phyloP scores from a whole-genome alignment of 2,113 vertebrate genomes.

The Holacanthus passer region DNA sequence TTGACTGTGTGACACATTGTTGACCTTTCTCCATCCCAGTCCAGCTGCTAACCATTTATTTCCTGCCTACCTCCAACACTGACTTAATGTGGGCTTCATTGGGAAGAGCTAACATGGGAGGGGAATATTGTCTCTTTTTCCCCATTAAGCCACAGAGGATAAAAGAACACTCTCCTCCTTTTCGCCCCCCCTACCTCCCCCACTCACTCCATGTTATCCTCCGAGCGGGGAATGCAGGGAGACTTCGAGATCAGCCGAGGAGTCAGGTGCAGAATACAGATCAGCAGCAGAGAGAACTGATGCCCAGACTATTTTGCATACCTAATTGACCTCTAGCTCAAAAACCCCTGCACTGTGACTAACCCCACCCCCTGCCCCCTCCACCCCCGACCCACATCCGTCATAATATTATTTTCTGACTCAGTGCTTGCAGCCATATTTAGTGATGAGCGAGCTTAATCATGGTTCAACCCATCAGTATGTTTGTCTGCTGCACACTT shows the following conservation, averaged over 20 bases:
- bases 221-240: constrained; percentile 61
- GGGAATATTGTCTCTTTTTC: constrained; percentile 71
- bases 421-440: constrained; percentile 45
- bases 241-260: constrained; percentile 66
- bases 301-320: constrained; percentile 73
- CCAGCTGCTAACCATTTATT: constrained; percentile 70
- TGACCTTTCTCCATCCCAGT: constrained; percentile 74
- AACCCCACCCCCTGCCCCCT: constrained; percentile 14
- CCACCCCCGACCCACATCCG: background rate
- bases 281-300: constrained; percentile 58
- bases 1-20: constrained; percentile 66
- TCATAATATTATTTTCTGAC: constrained; percentile 47
- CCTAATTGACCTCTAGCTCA: constrained; percentile 75
- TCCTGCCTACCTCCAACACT: constrained; percentile 49
- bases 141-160: constrained; percentile 73
- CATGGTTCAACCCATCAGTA: constrained; percentile 33
- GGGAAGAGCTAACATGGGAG: constrained; percentile 65
- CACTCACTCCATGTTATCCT: constrained; percentile 71
- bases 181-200: constrained; percentile 43
- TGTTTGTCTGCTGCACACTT: constrained; percentile 5
- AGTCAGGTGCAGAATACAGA: constrained; percentile 75
- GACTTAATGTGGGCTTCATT: constrained; percentile 68
- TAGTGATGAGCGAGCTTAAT: constrained; percentile 51
- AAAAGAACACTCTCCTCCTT: constrained; percentile 63
- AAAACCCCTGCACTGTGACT: constrained; percentile 50